Base-by-base conservation (phyloP, 2,113 vertebrate species). In the Gobius niger region DNA sequence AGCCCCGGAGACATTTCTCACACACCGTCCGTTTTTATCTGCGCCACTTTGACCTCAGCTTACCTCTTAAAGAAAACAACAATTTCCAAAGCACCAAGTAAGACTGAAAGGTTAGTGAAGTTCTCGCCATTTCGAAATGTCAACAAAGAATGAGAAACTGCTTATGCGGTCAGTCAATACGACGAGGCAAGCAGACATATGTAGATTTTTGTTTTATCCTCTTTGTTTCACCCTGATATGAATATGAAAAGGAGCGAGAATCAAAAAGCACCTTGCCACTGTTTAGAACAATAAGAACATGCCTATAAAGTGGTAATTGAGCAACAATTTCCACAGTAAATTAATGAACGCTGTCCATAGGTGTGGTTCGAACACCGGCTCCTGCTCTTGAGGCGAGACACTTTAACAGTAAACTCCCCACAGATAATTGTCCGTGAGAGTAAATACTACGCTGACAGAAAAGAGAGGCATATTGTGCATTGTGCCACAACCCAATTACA, bases 71-170 rank as follows among this genome's bases (percentile, higher is more conserved):
- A 69, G 11, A n/a, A 14, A 44, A 67, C 24, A 14, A 42, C 15
- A 34, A 15, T 40, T 71, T 63, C 63, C 0, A 59, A 60, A 50
- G 4, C 14, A 70, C 56, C 49, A 46, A 56, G 50, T 44, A 56
- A 50, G 12, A 34, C 12, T 6, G 1, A 67, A 57, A 70, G 47
- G 19, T 74, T 46, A 62, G 15, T 4, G 19, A 52, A 47, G 4
- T 24, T n/a, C 11, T 10, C 16, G 50, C 4, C 16, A 6, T 41
- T 54, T 19, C 14, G 40, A 63, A 44, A 51, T 63, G 44, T 41
- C 6, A 8, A 44, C 51, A 60, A 9, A 51, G n/a, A 40, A 15
- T 9, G 19, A 60, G 9, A 63, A 57, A 50, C 12, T n/a, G 5
- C 51, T 47, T 46, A 34, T 2, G 42, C 14, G 16, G 16, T 16